A percentile compares a stretch with the other conserved stretches of the same genome.
These are phyloP conservation scores for Mastomys coucha DNA, from an alignment of 2,113 vertebrate species.

Conservation along the genomic window DNA sequence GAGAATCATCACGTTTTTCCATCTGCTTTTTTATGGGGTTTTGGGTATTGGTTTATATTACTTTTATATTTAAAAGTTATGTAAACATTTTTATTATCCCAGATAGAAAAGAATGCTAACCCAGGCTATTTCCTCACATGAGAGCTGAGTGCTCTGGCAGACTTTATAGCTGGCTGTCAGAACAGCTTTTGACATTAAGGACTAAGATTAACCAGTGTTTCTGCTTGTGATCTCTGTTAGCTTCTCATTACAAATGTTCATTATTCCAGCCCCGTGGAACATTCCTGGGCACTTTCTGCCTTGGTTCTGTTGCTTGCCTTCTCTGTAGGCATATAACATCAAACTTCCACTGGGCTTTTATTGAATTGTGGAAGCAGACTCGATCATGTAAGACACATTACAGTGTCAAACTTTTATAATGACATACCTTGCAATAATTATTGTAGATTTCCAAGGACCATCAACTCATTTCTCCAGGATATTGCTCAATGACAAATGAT, in stretches of 20 bases:
- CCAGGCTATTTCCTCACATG: slow-evolving; percentile 36
- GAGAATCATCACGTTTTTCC: neutral
- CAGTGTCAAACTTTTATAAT: neutral
- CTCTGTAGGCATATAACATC: neutral
- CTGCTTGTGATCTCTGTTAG: slow-evolving; percentile 44
- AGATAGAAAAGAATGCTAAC: slow-evolving; percentile 28
- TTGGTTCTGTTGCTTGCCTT: neutral
- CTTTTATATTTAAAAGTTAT: slow-evolving; percentile 56
- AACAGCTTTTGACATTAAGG: slow-evolving; percentile 70
- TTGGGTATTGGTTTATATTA: slow-evolving; percentile 17
- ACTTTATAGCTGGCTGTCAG: slow-evolving; percentile 69
- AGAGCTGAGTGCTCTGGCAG: slow-evolving; percentile 64
- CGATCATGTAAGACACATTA: neutral
- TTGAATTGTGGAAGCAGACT: neutral
- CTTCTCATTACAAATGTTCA: slow-evolving; percentile 19
- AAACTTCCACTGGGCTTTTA: neutral
- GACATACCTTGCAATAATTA: slow-evolving; percentile 6
- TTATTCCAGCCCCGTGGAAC: neutral
- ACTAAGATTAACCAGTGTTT: slow-evolving; percentile 72
- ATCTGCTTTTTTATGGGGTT: neutral
- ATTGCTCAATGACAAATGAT: neutral
- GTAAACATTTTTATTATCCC: slow-evolving; percentile 60
- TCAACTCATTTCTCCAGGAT: slow-evolving; percentile 21
- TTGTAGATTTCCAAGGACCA: slow-evolving; percentile 24
- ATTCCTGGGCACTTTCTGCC: slow-evolving; percentile 36